phyloP scores from a whole-genome alignment of 2,888 invertebrate species.

The Mesorhabditis spiculigera region DNA sequence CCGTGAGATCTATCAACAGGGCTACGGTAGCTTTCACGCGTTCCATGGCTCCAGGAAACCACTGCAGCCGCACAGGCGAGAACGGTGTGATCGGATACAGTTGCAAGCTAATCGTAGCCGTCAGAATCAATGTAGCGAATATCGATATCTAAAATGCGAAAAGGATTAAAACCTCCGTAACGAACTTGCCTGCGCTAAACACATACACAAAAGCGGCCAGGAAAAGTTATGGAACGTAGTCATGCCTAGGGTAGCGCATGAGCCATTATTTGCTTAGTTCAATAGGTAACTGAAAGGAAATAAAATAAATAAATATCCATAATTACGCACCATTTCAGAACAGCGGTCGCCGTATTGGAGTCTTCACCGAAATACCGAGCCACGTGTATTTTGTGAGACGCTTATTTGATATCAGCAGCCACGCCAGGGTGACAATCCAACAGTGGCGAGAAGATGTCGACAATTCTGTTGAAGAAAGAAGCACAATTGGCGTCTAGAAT shows the following conservation, averaged over 20 bases:
- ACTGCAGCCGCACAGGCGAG: constrained; percentile 13
- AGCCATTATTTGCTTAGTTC: no score
- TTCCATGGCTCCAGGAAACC: constrained; percentile 3
- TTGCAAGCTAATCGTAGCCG: constrained; percentile 12
- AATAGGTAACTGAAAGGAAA: constrained; percentile 44
- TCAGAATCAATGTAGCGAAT: constrained; percentile 8
- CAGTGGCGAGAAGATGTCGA: background rate
- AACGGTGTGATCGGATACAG: constrained; percentile 18
- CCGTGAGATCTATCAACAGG: background rate
- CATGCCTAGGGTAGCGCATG: constrained; percentile 41
- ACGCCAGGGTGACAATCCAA: background rate
- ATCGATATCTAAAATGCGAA: constrained; percentile 3
- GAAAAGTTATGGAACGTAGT: constrained; percentile 40
- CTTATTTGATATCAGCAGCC: background rate
- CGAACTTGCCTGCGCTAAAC: constrained; percentile 20
- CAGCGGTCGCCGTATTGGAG: background rate
- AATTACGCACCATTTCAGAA: background rate
- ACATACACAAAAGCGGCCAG: constrained; percentile 24
- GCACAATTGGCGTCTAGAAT: background rate
- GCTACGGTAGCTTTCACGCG: background rate
- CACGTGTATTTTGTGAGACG: no score
- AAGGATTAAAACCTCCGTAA: background rate
- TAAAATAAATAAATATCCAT: background rate
- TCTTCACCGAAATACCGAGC: background rate
- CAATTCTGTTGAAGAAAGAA: background rate